These are phyloP conservation scores for Hipparchia sbordonii DNA, from an alignment of 2,888 invertebrate genomes.

Conservation along the genomic window DNA sequence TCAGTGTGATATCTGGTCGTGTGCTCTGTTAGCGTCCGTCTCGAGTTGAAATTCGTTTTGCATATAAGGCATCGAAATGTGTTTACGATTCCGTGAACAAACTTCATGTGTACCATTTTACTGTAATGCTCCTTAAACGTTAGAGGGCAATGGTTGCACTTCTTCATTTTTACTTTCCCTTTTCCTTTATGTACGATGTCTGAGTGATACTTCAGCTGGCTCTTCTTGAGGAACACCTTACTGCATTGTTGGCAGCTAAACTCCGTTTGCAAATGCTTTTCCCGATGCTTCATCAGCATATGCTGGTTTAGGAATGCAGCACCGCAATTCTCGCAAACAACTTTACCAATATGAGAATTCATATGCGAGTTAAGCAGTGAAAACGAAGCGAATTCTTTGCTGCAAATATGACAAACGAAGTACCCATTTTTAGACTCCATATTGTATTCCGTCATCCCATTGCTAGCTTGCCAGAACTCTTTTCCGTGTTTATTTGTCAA, in stretches of 20 bases:
- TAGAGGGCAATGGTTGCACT: conserved; percentile 54
- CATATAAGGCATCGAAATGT: conserved; percentile 56
- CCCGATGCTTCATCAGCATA: conserved; percentile 54
- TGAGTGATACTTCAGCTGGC: conserved; percentile 69
- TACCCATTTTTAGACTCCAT: conserved; percentile 50
- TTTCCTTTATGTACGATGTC: conserved; percentile 60
- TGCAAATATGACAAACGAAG: conserved; percentile 57
- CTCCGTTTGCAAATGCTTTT: conserved; percentile 48
- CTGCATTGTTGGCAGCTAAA: conserved; percentile 63
- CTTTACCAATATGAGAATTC: conserved; percentile 59
- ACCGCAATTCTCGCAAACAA: conserved; percentile 64
- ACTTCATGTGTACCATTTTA: conserved; percentile 55
- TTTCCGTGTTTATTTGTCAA: conserved; percentile 48
- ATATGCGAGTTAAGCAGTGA: conserved; percentile 55
- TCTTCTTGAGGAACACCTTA: conserved; percentile 64
- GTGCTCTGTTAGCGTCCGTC: conserved; percentile 59
- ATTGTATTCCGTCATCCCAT: conserved; percentile 62
- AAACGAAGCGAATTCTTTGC: conserved; percentile 52
- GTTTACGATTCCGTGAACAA: conserved; percentile 53
- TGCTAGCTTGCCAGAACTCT: conserved; percentile 49
- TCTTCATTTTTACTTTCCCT: conserved; percentile 48
- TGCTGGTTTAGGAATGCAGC: conserved; percentile 57
- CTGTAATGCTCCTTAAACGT: conserved; percentile 61
- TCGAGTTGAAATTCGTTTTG: conserved; percentile 48
- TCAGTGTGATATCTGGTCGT: conserved; percentile 63